Evolutionary conservation across 2,797 vertebrate species (phyloP).

Genomic region (Masticophis lateralis): DNA sequence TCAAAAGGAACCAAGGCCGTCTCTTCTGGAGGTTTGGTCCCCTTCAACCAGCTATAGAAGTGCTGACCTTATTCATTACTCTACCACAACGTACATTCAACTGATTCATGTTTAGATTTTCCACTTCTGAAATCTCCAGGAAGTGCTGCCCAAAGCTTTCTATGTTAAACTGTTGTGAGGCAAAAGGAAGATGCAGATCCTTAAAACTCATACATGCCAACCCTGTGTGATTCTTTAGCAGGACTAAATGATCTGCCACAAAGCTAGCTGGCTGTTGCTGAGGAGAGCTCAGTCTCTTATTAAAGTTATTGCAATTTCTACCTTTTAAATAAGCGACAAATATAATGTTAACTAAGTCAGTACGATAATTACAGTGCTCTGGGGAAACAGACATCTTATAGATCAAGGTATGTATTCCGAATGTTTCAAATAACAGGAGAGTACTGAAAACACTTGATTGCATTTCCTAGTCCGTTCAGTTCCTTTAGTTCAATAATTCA

Average conservation of each 20-base stretch:
- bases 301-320: not conserved
- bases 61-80: conserved; percentile 61
- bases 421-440: not conserved
- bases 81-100: not conserved
- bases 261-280: not conserved
- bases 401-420: not conserved
- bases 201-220: not conserved
- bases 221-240: not conserved
- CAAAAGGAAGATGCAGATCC: not conserved
- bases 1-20: conserved; percentile 99
- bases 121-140: not conserved
- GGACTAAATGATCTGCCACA: not conserved
- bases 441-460: not conserved
- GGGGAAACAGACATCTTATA: not conserved
- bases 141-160: not conserved
- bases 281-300: not conserved
- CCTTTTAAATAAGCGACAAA: not conserved
- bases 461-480: not conserved
- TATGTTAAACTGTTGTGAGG: not conserved
- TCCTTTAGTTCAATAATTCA: not conserved
- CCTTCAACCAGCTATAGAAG: conserved; percentile 99
- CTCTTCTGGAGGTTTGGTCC: conserved; percentile 99
- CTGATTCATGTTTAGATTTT: not conserved
- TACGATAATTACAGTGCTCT: not conserved
- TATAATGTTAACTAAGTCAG: not conserved